phyloP scores from a whole-genome alignment of 2,888 invertebrate species.

The Anoncus sp. region DNA sequence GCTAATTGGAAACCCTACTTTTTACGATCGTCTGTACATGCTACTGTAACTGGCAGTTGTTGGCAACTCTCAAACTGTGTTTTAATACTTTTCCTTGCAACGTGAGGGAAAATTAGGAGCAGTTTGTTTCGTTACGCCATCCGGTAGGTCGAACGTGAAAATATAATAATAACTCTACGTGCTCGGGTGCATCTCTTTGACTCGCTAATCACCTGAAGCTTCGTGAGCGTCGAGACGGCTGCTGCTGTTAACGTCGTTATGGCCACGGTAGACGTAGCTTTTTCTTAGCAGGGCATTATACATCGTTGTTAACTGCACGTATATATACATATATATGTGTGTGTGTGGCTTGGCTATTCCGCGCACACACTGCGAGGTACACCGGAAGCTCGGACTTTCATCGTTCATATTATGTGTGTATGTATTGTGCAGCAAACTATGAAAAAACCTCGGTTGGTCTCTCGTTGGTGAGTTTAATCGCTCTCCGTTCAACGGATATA shows the following conservation, averaged over 20 bases:
- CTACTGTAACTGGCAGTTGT: not conserved
- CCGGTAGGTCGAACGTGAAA: slow-evolving; percentile 12
- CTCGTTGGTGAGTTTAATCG: slow-evolving; percentile 35
- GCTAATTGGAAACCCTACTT: too few species aligned
- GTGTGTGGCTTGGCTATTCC: not conserved
- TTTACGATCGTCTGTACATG: too few species aligned
- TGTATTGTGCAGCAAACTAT: slow-evolving; percentile 5
- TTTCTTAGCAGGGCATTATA: slow-evolving; percentile 16
- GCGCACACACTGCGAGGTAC: not conserved
- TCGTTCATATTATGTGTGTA: not conserved
- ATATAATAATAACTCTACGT: slow-evolving; percentile 32
- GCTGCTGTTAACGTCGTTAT: slow-evolving; percentile 29
- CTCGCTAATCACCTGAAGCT: slow-evolving; percentile 57
- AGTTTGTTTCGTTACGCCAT: slow-evolving; percentile 71
- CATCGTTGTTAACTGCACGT: not conserved
- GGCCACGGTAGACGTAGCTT: slow-evolving; percentile 23
- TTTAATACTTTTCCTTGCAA: not conserved
- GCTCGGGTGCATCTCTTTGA: slow-evolving; percentile 61
- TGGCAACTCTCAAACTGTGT: slow-evolving; percentile 1
- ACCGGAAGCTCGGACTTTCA: slow-evolving; percentile 3
- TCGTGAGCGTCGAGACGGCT: not conserved
- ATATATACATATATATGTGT: not conserved
- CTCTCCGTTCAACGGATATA: slow-evolving; percentile 15
- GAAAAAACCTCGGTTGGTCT: slow-evolving; percentile 6
- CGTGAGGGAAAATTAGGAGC: slow-evolving; percentile 61